phyloP scores from a whole-genome alignment of 2,797 vertebrate species.

The Aselliscus stoliczkanus region DNA sequence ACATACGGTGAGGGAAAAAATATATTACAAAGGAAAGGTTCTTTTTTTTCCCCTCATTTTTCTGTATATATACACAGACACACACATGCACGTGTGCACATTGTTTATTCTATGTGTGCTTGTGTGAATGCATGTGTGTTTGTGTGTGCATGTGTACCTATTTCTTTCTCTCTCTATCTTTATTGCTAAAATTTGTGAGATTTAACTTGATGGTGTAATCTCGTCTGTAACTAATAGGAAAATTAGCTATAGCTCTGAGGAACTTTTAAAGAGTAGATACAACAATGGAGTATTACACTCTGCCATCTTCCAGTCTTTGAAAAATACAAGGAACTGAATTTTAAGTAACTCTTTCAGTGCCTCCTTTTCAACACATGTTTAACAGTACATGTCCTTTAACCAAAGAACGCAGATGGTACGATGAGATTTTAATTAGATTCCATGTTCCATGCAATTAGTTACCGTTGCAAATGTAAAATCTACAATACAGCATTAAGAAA shows the following conservation, averaged over 20 bases:
- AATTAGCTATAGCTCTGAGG: slow-evolving; percentile 8
- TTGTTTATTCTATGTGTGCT: too few relatives aligned
- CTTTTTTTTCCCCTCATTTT: neutral
- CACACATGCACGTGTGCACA: too few relatives aligned
- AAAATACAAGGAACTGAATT: slow-evolving; percentile 35
- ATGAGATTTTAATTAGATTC: slow-evolving; percentile 74
- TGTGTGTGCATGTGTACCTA: neutral
- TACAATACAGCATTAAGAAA: slow-evolving; percentile 46
- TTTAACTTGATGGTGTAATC: neutral
- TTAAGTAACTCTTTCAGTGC: slow-evolving; percentile 47
- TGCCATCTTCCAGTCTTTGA: neutral
- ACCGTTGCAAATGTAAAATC: slow-evolving; percentile 62
- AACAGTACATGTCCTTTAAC: slow-evolving; percentile 66
- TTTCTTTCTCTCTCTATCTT: neutral
- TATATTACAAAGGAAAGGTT: neutral
- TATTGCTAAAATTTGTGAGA: neutral
- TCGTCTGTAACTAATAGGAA: slow-evolving; percentile 38
- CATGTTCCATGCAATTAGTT: slow-evolving; percentile 66
- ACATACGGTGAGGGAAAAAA: neutral
- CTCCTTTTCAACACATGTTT: slow-evolving; percentile 66
- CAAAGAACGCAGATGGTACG: slow-evolving; percentile 72
- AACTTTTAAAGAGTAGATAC: neutral
- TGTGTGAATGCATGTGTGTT: neutral
- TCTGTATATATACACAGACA: neutral
- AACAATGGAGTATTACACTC: neutral